Evolutionary conservation across 2,888 invertebrate species (phyloP).

Genomic region (Pelosia muscerda): DNA sequence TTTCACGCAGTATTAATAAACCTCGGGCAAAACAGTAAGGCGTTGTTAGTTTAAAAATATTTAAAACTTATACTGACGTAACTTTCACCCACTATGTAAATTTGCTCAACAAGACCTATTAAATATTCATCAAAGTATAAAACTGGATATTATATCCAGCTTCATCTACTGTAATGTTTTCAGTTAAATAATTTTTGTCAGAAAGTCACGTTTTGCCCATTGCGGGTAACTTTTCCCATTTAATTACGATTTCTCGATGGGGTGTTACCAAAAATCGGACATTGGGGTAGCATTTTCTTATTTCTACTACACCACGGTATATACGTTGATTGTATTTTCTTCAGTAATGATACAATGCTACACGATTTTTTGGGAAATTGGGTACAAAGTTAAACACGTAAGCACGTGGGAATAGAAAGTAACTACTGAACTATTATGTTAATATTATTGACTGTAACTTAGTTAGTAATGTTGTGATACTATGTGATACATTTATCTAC

Average conservation of each 20-base stretch:
- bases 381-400: background rate
- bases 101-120: constrained; percentile 6
- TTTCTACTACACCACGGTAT: constrained; percentile 35
- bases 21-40: background rate
- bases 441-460: background rate
- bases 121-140: constrained; percentile 30
- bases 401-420: background rate
- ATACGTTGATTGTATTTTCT: constrained; percentile 29
- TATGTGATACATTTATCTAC: too few species aligned
- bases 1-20: background rate
- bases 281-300: constrained; percentile 47
- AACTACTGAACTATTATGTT: background rate
- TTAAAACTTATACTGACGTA: constrained; percentile 4
- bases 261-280: constrained; percentile 35
- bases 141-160: constrained; percentile 31
- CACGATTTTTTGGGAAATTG: background rate
- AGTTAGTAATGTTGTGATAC: too few species aligned
- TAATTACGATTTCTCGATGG: constrained; percentile 61
- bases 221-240: constrained; percentile 62
- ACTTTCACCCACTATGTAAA: background rate
- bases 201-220: constrained; percentile 65
- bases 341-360: constrained; percentile 13
- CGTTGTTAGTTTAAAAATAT: background rate
- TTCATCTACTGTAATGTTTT: constrained; percentile 44
- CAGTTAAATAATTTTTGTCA: constrained; percentile 43